These are phyloP conservation scores for Cephus nigrinus DNA, from an alignment of 2,888 invertebrate species.

Conservation along the genomic window DNA sequence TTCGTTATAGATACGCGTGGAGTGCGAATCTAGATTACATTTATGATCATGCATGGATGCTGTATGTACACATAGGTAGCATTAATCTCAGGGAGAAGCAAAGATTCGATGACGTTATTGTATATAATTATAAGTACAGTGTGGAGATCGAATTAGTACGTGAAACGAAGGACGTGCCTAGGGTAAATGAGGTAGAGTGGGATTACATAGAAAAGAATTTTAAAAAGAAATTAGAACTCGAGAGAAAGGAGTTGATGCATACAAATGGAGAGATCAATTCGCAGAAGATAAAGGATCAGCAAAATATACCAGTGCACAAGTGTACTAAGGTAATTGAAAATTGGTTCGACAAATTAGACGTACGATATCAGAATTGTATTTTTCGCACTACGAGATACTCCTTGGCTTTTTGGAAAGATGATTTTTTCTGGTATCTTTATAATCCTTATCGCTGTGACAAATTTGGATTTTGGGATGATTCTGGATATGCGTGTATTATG, in stretches of 20 bases:
- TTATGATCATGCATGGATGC: slow-evolving; percentile 56
- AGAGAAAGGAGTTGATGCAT: slow-evolving; percentile 46
- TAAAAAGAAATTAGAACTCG: slow-evolving; percentile 17
- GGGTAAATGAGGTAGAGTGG: slow-evolving; percentile 22
- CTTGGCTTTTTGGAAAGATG: slow-evolving; percentile 57
- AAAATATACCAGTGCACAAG: slow-evolving; percentile 34
- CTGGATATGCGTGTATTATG: slow-evolving; percentile 49
- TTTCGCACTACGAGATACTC: slow-evolving; percentile 48
- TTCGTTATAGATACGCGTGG: slow-evolving; percentile 56
- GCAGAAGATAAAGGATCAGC: slow-evolving; percentile 29
- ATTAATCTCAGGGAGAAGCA: slow-evolving; percentile 47
- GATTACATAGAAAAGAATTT: slow-evolving; percentile 41
- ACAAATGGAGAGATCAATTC: slow-evolving; percentile 28
- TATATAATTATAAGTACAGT: slow-evolving; percentile 58
- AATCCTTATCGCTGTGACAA: slow-evolving; percentile 58
- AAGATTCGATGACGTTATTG: slow-evolving; percentile 52
- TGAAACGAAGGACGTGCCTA: slow-evolving; percentile 38
- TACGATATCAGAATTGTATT: slow-evolving; percentile 47
- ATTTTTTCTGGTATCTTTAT: slow-evolving; percentile 55
- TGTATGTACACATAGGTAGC: slow-evolving; percentile 54
- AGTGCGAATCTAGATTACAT: slow-evolving; percentile 58
- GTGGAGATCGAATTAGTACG: slow-evolving; percentile 52
- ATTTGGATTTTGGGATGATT: slow-evolving; percentile 51
- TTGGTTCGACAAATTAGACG: slow-evolving; percentile 46
- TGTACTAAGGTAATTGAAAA: slow-evolving; percentile 38